Conservation (phyloP, 2,797 vertebrate species). For the Lateolabrax maculatus region DNA sequence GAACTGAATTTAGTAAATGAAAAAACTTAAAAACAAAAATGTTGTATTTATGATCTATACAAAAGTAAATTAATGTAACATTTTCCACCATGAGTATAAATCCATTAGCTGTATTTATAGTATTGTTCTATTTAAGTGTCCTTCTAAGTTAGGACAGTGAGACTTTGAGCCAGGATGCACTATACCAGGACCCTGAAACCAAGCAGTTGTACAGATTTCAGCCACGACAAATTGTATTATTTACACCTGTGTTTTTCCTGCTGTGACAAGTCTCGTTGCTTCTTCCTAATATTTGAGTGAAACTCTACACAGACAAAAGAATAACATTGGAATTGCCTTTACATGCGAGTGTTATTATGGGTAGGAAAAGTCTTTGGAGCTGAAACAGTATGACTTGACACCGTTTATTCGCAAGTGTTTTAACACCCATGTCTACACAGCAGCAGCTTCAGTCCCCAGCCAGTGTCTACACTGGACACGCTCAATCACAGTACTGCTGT, state of each 20-base stretch:
- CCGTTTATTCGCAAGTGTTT: neutral
- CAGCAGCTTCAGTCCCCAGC: neutral
- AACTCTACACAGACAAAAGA: neutral
- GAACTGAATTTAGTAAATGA: neutral
- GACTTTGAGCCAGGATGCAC: neutral
- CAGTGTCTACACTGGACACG: neutral
- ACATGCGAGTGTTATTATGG: neutral
- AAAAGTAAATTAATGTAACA: neutral
- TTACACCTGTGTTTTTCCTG: neutral
- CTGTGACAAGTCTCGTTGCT: neutral
- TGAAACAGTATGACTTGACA: neutral
- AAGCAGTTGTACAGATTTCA: neutral
- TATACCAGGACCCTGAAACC: neutral
- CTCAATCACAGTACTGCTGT: constrained; percentile 2
- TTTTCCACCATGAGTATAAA: neutral
- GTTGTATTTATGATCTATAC: neutral
- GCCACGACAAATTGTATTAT: neutral
- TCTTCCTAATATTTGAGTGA: neutral
- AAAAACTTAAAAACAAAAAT: no score
- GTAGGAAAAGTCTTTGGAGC: neutral
- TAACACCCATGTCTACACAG: neutral
- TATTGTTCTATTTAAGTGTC: neutral
- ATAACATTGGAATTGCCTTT: neutral
- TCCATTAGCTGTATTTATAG: neutral
- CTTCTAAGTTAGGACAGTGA: neutral